Conservation (phyloP, 2,888 invertebrate genomes). For the Tromatobia lineatoria region DNA sequence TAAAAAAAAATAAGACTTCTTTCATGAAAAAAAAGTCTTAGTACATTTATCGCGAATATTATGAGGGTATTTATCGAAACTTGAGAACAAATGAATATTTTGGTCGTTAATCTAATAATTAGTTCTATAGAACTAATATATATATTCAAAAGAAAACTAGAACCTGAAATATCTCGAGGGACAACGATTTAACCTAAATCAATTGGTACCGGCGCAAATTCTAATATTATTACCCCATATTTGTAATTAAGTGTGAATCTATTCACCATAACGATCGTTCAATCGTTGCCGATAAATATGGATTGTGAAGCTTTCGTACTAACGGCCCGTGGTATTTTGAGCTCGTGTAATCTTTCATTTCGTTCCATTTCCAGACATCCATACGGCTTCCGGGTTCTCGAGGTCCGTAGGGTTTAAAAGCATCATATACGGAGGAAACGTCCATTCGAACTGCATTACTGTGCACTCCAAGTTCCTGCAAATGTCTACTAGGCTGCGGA, state of each 20-base stretch:
- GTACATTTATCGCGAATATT: too few species aligned
- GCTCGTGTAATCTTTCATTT: constrained; percentile 62
- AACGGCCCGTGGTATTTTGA: constrained; percentile 30
- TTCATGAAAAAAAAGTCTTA: too few species aligned
- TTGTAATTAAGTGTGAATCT: neutral
- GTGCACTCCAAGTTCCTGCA: constrained; percentile 13
- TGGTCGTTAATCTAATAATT: too few species aligned
- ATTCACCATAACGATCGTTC: neutral
- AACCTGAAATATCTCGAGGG: neutral
- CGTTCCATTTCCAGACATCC: neutral
- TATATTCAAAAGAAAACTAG: too few species aligned
- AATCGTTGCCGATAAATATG: neutral
- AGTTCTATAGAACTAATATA: too few species aligned
- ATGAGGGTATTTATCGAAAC: too few species aligned
- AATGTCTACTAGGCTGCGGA: constrained; percentile 24
- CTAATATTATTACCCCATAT: neutral
- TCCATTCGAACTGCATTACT: constrained; percentile 47
- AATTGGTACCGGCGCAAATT: neutral
- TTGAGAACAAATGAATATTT: too few species aligned
- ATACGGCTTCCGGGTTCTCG: too few species aligned
- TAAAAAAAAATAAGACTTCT: too few species aligned
- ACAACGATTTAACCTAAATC: neutral
- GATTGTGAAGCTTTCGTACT: neutral
- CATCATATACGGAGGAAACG: constrained; percentile 1
- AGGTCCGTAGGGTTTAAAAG: constrained; percentile 4